Evolutionary conservation across 2,888 invertebrate species (phyloP).

Genomic region (Sthenelais limicola): DNA sequence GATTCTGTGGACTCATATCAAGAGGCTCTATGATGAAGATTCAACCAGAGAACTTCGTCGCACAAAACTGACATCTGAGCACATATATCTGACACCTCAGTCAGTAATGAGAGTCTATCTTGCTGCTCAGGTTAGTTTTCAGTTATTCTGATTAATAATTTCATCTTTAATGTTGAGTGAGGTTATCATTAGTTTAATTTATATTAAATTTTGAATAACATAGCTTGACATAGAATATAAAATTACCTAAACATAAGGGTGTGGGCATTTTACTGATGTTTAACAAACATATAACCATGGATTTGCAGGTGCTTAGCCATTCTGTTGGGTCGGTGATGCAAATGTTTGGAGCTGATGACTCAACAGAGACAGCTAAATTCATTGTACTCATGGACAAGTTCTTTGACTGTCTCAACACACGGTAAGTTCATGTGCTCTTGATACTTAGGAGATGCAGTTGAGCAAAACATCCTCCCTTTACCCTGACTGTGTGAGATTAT

Average conservation of each 20-base stretch:
- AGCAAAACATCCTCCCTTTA: no score
- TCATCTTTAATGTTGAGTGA: no score
- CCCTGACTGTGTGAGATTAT: no score
- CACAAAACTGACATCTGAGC: not conserved
- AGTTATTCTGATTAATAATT: no score
- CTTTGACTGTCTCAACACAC: constrained; percentile 4
- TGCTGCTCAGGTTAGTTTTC: constrained; percentile 6
- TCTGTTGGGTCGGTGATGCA: not conserved
- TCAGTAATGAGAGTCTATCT: constrained; percentile 4
- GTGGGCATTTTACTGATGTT: no score
- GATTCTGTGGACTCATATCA: not conserved
- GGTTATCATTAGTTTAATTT: no score
- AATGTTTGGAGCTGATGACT: not conserved
- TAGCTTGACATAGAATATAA: no score
- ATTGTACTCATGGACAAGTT: not conserved
- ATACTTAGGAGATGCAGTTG: no score
- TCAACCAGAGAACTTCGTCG: not conserved
- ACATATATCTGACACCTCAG: not conserved
- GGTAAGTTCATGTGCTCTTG: no score
- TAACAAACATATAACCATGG: no score
- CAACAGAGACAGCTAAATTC: not conserved
- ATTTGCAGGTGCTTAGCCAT: constrained; percentile 3
- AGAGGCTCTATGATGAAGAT: not conserved
- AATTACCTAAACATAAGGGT: no score
- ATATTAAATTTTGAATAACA: no score